Evolutionary conservation across 2,888 invertebrate species (phyloP), one percentile per base, ranked within the genome.

Genomic region (Caenorhabditis sp.): DNA sequence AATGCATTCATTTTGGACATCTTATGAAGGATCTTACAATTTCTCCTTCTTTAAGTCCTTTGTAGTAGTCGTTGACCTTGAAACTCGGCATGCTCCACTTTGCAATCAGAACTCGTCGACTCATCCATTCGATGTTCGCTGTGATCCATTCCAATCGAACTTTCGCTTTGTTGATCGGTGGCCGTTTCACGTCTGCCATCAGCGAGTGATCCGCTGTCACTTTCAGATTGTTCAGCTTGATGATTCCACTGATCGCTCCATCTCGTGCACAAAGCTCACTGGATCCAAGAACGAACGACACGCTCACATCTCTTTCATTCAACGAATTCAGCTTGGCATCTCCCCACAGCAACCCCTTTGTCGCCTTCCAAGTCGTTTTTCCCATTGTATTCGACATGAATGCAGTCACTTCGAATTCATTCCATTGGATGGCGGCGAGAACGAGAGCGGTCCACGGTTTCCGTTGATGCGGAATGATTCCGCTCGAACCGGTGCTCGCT

Each of bases 301-400:
- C 58, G 5, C 78, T 84, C 6, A 88, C 68, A 50, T 88, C 87
- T 18, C 89, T 70, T 56, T 89, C 84, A 9, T 85, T 80, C 15
- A 70, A 44, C 22, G 90, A 89, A 32, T 87, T 84, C 74, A 90
- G 62, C 82, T 87, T 84, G 1, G 87, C 64, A 51, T 83, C 77
- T 22, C 85, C 87, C 47, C 89, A 71, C 2, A 87, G 62, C 18
- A 85, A 60, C 40, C 90, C 90, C 18, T 89, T 83, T 15, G 84
- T 82, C 6, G 89, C 87, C 37, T 85, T 82, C 93, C 92, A 95
- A 95, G 94, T 95, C 77, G 98, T 97, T 92, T 97, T 97, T 15
- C 99, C 98, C 97, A 99, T 98, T 0, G 98, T 97, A 92, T 98
- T 98, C 51, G 98, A 97, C 97, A 99, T 99, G 93, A 98, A 98